Conservation (phyloP, 2,797 vertebrate species). For the Myotis findleyi region DNA sequence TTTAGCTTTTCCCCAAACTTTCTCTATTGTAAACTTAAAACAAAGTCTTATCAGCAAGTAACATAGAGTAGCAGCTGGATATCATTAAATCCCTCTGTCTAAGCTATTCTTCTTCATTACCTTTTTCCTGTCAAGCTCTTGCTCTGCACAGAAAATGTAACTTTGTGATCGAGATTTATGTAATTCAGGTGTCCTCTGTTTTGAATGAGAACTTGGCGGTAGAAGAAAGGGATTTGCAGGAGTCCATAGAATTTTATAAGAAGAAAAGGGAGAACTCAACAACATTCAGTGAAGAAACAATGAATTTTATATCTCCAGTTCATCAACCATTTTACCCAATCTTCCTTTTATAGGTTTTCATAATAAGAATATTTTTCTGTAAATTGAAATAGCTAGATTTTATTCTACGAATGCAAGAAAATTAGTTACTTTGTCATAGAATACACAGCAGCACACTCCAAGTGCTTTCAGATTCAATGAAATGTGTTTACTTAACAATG, state of each 20-base stretch:
- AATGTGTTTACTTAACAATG: background rate
- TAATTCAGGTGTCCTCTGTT: slow-evolving; percentile 91
- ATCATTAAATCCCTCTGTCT: slow-evolving; percentile 93
- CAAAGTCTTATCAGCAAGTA: slow-evolving; percentile 88
- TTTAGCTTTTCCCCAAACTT: slow-evolving; percentile 89
- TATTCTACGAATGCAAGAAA: background rate
- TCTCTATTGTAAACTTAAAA: slow-evolving; percentile 89
- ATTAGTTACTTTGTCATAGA: background rate
- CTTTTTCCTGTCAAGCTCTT: slow-evolving; percentile 94
- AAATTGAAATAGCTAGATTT: background rate
- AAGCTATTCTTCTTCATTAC: slow-evolving; percentile 96
- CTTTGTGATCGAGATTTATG: slow-evolving; percentile 95
- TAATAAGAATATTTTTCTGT: background rate
- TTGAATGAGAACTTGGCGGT: slow-evolving; percentile 83
- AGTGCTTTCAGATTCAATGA: background rate
- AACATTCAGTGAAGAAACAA: slow-evolving; percentile 64
- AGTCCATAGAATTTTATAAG: slow-evolving; percentile 68
- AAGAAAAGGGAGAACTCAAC: slow-evolving; percentile 45
- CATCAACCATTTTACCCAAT: slow-evolving; percentile 11
- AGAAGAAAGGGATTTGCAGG: slow-evolving; percentile 73
- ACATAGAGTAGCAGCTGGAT: slow-evolving; percentile 95
- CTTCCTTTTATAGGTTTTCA: slow-evolving; percentile 8
- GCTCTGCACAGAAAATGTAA: slow-evolving; percentile 92
- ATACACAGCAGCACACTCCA: background rate
- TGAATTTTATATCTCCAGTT: slow-evolving; percentile 22